Base-by-base conservation (phyloP, 2,797 vertebrate genomes). In the Acanthurus lineatus region DNA sequence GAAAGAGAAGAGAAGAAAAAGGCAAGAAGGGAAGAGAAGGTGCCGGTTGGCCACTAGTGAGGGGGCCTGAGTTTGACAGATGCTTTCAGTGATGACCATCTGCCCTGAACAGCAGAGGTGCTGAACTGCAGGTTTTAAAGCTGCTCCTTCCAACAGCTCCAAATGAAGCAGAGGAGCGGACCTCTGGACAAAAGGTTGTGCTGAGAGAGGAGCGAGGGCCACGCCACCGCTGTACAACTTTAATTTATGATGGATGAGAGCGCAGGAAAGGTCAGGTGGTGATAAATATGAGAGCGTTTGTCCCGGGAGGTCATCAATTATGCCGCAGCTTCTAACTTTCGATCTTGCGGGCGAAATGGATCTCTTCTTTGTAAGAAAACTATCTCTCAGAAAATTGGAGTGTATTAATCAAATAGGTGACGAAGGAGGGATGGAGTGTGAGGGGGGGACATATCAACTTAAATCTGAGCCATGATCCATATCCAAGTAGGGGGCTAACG, bases 181-280 rank as follows among this genome's bases (percentile, higher is more conserved):
- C 93, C 94, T 94, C 91, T 66, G 81, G 94, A 97, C 96, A 97
- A 97, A 97, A 97, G 96, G 94, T 96, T 96, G 95, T 89, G 93
- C 94, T 94, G 94, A 92, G 94, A 87, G 91, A 94, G 95, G 92
- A 95, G 89, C 89, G 92, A 92, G 92, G 96, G 94, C 94, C 90
- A 52, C 87, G 90, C 93, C 91, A 91, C 86, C 83, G 92, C 95
- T 94, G 95, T 96, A 97, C 96, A 97, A 97, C 96, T 97, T 98
- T 98, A 98, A 95, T 94, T 93, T 95, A 96, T 99, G 97, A 98
- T 97, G 97, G 97, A 99, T 99, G 97, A 96, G 95, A 91, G 87
- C 76, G 88, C 88, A 92, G 92, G 95, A 97, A 97, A 99, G 97
- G 98, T 98, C 97, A 97, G 87, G 89, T 95, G 94, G 88, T 95